Conservation (phyloP, 2,888 invertebrate genomes). For the Serrognathus titanus region DNA sequence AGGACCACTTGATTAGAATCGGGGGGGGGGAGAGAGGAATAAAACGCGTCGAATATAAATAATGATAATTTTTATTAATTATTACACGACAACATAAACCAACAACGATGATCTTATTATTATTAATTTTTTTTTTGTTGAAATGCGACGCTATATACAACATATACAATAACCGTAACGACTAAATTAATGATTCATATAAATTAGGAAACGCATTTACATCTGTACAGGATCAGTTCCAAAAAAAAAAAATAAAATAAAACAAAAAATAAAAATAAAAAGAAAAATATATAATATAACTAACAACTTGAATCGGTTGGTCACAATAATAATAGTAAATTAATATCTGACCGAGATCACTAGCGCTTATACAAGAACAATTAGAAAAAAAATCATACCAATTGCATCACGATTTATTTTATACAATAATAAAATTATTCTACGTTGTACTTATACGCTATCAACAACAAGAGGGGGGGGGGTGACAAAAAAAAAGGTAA, state of each 20-base stretch:
- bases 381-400: constrained; percentile 12
- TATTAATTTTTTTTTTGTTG: constrained; percentile 16
- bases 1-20: too few relatives aligned
- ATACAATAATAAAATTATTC: constrained; percentile 15
- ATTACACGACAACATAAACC: constrained; percentile 45
- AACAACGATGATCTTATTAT: constrained; percentile 39
- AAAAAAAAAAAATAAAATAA: constrained; percentile 25
- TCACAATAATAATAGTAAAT: constrained; percentile 24
- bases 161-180: constrained; percentile 35
- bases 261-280: constrained; percentile 26
- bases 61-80: constrained; percentile 25
- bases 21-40: not conserved
- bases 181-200: constrained; percentile 29
- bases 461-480: constrained; percentile 2
- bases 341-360: constrained; percentile 43
- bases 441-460: constrained; percentile 21
- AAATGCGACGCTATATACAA: constrained; percentile 46
- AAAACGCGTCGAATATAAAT: constrained; percentile 13
- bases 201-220: constrained; percentile 40
- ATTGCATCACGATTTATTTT: constrained; percentile 35
- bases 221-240: constrained; percentile 43
- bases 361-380: constrained; percentile 22
- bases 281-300: not conserved
- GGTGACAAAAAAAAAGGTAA: constrained; percentile 16
- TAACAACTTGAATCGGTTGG: constrained; percentile 19